Evolutionary conservation across 2,888 invertebrate genomes (phyloP).

Genomic region (Sepiola atlantica): DNA sequence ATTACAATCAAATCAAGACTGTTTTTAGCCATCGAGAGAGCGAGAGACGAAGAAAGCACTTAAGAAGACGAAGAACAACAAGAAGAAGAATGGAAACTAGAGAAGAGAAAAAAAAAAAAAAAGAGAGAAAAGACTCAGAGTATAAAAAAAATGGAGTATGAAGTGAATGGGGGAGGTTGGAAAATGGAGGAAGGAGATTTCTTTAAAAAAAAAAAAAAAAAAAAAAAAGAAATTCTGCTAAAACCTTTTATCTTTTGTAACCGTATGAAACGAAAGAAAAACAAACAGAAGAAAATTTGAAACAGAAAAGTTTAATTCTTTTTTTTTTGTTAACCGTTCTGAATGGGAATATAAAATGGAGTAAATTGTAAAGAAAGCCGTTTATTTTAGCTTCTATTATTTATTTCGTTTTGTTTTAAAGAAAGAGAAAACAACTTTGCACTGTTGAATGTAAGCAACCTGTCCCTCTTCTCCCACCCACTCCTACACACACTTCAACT

Average conservation of each 20-base stretch:
- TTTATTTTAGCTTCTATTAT: background rate
- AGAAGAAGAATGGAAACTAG: background rate
- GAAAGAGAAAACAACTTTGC: background rate
- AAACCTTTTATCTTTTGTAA: conserved; percentile 32
- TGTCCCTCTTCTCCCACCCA: background rate
- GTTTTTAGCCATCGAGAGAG: conserved; percentile 14
- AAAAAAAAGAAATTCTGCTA: background rate
- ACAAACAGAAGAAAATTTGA: background rate
- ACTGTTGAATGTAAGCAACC: background rate
- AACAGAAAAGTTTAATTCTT: background rate
- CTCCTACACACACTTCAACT: background rate
- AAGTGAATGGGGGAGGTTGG: background rate
- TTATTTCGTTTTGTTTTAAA: background rate
- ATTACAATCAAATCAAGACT: conserved; percentile 32
- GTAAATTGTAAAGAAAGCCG: conserved; percentile 21
- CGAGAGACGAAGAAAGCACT: background rate
- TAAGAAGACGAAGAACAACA: background rate
- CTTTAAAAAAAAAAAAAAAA: background rate
- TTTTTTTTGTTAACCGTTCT: background rate
- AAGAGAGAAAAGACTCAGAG: background rate
- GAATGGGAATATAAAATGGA: background rate
- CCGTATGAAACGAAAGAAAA: background rate
- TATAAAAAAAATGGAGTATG: background rate
- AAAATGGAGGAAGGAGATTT: background rate
- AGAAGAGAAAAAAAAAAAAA: background rate